Conservation (phyloP, 2,113 vertebrate genomes). For the Cricetomys ansorgei region DNA sequence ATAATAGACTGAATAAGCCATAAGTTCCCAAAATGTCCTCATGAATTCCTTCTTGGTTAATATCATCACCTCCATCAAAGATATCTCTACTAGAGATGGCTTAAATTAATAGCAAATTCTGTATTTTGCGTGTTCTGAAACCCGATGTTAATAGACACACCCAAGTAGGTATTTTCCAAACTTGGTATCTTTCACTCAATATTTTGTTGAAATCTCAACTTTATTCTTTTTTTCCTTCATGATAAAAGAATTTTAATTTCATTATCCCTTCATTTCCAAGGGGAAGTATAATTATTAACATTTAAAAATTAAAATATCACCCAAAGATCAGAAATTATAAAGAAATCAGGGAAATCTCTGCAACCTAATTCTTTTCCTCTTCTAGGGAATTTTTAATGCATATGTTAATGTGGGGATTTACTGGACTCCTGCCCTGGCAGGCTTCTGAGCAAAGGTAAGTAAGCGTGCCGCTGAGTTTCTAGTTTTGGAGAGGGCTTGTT, state of each 20-base stretch:
- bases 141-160: not conserved
- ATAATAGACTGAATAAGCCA: not conserved
- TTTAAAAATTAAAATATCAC: conserved; percentile 38
- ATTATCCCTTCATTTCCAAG: not conserved
- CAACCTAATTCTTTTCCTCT: not conserved
- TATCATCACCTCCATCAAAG: not conserved
- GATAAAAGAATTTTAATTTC: not conserved
- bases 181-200: not conserved
- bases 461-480: not conserved
- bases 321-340: conserved; percentile 10
- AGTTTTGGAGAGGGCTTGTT: not conserved
- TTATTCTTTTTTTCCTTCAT: not conserved
- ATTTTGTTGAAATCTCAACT: not conserved
- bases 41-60: not conserved
- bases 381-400: not conserved
- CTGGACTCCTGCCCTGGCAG: not conserved
- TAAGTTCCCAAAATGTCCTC: not conserved
- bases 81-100: not conserved
- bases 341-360: not conserved
- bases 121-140: not conserved
- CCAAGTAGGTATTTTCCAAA: not conserved
- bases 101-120: not conserved
- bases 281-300: not conserved
- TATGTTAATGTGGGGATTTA: not conserved
- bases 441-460: not conserved